Conservation (phyloP, 2,113 vertebrate genomes). For the Mesocricetus auratus region DNA sequence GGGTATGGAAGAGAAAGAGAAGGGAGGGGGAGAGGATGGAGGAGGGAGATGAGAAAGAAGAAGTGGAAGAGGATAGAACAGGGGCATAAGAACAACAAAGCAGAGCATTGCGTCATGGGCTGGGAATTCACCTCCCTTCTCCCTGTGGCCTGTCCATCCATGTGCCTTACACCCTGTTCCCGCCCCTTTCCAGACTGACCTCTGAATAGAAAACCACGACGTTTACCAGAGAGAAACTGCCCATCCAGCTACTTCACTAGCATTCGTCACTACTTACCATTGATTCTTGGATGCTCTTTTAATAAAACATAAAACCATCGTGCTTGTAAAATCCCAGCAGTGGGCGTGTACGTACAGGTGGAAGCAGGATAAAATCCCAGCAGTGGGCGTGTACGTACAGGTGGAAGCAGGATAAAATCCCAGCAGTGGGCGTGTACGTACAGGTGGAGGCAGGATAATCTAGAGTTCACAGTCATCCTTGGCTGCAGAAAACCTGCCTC, state of each 20-base stretch:
- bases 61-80: not conserved
- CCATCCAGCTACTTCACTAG: not conserved
- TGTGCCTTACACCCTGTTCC: not conserved
- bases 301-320: not conserved
- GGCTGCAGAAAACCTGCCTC: not conserved
- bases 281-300: not conserved
- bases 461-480: not conserved
- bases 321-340: not conserved
- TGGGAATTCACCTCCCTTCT: not conserved
- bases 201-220: not conserved
- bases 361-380: too few species aligned
- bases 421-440: too few species aligned
- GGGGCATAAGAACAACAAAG: not conserved
- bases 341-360: too few species aligned
- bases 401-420: too few species aligned
- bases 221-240: not conserved
- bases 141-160: not conserved
- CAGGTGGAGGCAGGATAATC: not conserved
- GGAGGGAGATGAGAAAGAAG: not conserved
- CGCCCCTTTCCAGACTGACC: not conserved
- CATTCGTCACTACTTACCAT: not conserved
- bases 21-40: not conserved
- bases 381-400: too few species aligned
- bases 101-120: not conserved
- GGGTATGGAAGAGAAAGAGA: not conserved